phyloP scores from a whole-genome alignment of 2,797 vertebrate species.

The Cheirogaleus major region DNA sequence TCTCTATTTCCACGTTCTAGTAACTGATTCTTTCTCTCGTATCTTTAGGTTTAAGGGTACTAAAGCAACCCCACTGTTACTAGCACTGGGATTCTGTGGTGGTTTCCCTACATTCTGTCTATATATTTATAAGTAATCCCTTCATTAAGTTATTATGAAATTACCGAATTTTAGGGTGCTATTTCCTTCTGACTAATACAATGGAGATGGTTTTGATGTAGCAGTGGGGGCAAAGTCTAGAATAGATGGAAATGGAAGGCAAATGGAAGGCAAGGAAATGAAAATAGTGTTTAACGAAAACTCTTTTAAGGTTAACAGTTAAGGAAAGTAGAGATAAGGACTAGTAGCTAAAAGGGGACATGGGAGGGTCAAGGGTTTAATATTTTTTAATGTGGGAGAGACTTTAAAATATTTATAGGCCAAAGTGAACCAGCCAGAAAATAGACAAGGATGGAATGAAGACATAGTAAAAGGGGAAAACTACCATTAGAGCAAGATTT shows the following conservation, averaged over 20 bases:
- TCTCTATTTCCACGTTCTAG: background rate
- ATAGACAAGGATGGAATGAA: background rate
- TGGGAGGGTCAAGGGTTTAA: background rate
- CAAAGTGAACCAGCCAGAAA: background rate
- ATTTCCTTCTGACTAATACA: background rate
- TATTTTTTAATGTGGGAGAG: background rate
- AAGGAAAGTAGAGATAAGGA: background rate
- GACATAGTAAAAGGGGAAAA: background rate
- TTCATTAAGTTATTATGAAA: background rate
- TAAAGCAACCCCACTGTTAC: background rate
- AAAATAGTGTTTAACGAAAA: background rate
- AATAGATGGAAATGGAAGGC: background rate
- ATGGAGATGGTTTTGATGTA: background rate
- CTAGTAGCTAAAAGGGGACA: background rate
- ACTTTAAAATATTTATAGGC: constrained; percentile 3
- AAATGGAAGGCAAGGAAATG: background rate
- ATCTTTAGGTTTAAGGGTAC: background rate
- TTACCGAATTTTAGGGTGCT: background rate
- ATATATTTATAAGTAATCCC: background rate
- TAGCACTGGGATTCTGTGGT: background rate
- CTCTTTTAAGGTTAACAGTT: background rate
- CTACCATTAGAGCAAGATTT: background rate
- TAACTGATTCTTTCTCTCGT: background rate
- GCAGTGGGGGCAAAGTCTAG: background rate
- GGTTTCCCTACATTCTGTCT: background rate